These are phyloP conservation scores for Eilema caniola DNA, from an alignment of 2,888 invertebrate genomes.

Conservation along the genomic window DNA sequence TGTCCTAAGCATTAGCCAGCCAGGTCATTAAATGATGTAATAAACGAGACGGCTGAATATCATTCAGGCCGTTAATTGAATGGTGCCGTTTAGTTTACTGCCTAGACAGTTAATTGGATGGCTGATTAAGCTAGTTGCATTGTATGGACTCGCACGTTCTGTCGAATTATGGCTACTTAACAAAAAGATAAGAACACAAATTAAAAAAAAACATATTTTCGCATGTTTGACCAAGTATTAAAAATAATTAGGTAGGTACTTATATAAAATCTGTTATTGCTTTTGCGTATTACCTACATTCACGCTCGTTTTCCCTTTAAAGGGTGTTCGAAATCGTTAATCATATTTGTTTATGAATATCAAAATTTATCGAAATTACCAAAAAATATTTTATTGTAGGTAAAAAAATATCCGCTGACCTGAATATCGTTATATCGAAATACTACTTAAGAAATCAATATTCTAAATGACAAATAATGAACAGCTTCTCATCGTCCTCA, in stretches of 20 bases:
- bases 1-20: too few relatives aligned
- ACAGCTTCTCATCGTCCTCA: constrained; percentile 21
- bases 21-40: too few relatives aligned
- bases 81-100: too few relatives aligned
- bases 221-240: constrained; percentile 4
- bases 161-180: too few relatives aligned
- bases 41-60: too few relatives aligned
- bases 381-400: not conserved
- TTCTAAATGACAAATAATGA: not conserved
- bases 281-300: constrained; percentile 12
- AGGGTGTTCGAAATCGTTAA: constrained; percentile 10
- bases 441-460: not conserved
- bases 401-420: not conserved
- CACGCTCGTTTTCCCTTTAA: constrained; percentile 30
- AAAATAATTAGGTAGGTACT: too few relatives aligned
- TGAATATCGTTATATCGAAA: not conserved
- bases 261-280: constrained; percentile 6
- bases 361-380: not conserved
- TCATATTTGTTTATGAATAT: not conserved
- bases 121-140: too few relatives aligned
- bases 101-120: too few relatives aligned
- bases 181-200: too few relatives aligned
- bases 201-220: not conserved
- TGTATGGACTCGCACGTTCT: too few relatives aligned
- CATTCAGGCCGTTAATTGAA: too few relatives aligned